Conservation (phyloP, 2,113 vertebrate genomes). For the Laticauda colubrina region DNA sequence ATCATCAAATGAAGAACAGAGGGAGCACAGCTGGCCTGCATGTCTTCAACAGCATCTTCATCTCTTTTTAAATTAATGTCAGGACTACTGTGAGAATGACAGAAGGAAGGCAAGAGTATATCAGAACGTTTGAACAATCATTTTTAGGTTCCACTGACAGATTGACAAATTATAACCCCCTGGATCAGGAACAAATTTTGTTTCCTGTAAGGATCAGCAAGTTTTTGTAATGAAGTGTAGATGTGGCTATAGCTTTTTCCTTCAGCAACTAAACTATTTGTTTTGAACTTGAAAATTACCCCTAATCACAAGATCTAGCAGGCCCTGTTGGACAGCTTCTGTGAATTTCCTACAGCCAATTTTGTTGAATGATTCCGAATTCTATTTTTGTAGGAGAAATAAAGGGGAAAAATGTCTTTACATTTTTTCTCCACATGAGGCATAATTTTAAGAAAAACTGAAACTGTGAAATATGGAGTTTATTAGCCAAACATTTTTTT, state of each 20-base stretch:
- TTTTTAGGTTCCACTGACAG: not conserved
- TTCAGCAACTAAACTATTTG: not conserved
- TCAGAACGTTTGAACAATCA: not conserved
- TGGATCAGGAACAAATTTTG: not conserved
- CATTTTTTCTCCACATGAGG: not conserved
- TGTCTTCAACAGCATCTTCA: not conserved
- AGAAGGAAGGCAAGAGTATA: not conserved
- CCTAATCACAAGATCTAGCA: not conserved
- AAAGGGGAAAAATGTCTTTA: not conserved
- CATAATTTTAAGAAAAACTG: not conserved
- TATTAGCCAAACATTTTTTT: not conserved
- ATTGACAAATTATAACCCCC: not conserved
- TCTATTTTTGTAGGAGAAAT: not conserved
- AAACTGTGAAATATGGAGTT: not conserved
- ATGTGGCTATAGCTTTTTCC: not conserved
- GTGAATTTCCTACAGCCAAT: not conserved
- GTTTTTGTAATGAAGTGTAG: not conserved
- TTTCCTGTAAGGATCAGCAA: not conserved
- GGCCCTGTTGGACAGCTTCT: not conserved
- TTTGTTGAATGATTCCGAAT: not conserved
- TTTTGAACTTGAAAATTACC: not conserved
- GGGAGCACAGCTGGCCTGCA: not conserved
- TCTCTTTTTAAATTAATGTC: not conserved
- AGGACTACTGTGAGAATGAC: not conserved
- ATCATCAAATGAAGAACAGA: not conserved